Conservation (phyloP, 1,140 invertebrate species). For the Pseudomyrmex flavicornis region DNA sequence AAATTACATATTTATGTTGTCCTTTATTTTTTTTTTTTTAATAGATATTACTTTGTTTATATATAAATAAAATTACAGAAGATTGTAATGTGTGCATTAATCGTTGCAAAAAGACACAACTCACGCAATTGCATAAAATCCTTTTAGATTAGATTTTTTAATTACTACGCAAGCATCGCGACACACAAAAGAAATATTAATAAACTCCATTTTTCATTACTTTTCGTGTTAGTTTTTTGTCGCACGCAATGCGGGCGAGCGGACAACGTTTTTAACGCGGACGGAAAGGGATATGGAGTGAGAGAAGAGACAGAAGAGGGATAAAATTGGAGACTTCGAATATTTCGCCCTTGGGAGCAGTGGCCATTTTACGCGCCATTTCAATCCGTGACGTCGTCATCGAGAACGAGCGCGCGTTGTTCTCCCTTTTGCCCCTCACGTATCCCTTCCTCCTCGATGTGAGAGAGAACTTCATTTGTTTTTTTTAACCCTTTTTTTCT, state of each 20-base stretch:
- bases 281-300: background rate
- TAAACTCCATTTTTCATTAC: slow-evolving; percentile 17
- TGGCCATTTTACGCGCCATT: slow-evolving; percentile 82
- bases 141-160: background rate
- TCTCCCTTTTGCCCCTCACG: slow-evolving; percentile 10
- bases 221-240: slow-evolving; percentile 6
- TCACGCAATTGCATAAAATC: background rate
- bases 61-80: no score
- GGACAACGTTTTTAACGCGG: slow-evolving; percentile 51
- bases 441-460: background rate
- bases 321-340: slow-evolving; percentile 75
- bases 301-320: slow-evolving; percentile 32
- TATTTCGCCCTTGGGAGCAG: slow-evolving; percentile 79
- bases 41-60: no score
- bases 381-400: slow-evolving; percentile 81
- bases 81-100: no score
- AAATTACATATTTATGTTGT: background rate
- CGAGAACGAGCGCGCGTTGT: slow-evolving; percentile 64
- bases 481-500: slow-evolving; percentile 58
- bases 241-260: slow-evolving; percentile 17
- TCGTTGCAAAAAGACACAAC: background rate
- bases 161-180: background rate
- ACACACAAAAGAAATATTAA: background rate
- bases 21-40: background rate
- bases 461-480: slow-evolving; percentile 38